Conservation (phyloP, 2,113 vertebrate genomes). For the Pluvialis apricaria region DNA sequence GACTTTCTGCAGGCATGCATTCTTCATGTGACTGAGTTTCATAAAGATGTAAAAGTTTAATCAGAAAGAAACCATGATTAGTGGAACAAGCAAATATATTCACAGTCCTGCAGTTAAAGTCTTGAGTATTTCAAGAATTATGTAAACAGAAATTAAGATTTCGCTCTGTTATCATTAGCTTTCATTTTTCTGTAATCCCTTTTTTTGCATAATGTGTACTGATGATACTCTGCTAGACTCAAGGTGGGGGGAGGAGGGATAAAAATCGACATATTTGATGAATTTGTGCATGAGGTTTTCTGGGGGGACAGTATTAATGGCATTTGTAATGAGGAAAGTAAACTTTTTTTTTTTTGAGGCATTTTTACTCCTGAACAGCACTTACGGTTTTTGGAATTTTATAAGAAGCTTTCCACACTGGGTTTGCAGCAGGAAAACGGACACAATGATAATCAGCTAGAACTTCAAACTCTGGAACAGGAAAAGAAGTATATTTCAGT, state of each 20-base stretch:
- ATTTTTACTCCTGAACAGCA: slow-evolving; percentile 91
- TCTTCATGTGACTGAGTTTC: neutral
- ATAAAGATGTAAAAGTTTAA: neutral
- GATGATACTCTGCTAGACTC: neutral
- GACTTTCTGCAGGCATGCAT: neutral
- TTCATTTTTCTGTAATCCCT: neutral
- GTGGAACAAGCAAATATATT: neutral
- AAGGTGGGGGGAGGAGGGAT: neutral
- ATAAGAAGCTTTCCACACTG: slow-evolving; percentile 86
- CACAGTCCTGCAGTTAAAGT: neutral
- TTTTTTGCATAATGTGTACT: neutral
- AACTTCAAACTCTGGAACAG: slow-evolving; percentile 79
- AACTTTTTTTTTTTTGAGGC: slow-evolving; percentile 65
- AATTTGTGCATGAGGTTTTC: neutral
- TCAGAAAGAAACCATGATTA: neutral
- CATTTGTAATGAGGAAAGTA: slow-evolving; percentile 4
- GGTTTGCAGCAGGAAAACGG: slow-evolving; percentile 89
- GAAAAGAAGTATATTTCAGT: slow-evolving; percentile 85
- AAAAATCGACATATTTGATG: neutral
- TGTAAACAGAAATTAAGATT: neutral
- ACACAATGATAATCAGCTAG: slow-evolving; percentile 80
- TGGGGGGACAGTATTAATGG: neutral
- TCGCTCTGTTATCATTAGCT: neutral
- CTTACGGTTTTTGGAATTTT: slow-evolving; percentile 88
- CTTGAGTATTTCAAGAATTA: neutral